Evolutionary conservation across 2,888 invertebrate species (phyloP), one percentile per base, ranked within the genome.

Genomic region (Oscheius sp.): DNA sequence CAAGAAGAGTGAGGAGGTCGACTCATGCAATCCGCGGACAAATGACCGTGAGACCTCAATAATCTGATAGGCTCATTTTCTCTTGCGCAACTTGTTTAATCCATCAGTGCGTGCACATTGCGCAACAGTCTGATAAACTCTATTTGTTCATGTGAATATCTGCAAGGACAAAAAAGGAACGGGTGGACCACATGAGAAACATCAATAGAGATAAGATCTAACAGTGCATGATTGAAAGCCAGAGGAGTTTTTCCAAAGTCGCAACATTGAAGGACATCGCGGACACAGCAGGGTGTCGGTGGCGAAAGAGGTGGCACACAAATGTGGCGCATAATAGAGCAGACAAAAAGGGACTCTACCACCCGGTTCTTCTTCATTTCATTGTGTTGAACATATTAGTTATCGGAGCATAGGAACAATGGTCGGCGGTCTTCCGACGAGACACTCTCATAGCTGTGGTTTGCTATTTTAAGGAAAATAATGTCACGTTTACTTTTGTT

Each of bases 241-340:
- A 48, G 65, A 62, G 42, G 21, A 42, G 13, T 50, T 48, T 63
- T 65, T 65, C 48, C 29, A 7, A 50, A 50, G 65, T 65, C 47
- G 65, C 65, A 65, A 65, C 65, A 65, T 65, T 65, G 51, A 51
- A 65, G 65, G 65, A 65, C 65, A 50, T 29, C 11, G 42, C 42
- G 47, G 29, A 2, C 48, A 29, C 65, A 50, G 65, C 65, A 48
- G 65, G 65, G 65, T 32, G 51, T 48, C 60, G 29, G 32, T 21
- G 37, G 35, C 53, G 7, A 53, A 53, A 53, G 53, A 21, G 4
- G 29, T 53, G 53, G 53, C 29, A 42, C 42, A 42, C 4, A 3
- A 42, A 42, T 42, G 42, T 42, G 42, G 42, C 42, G 42, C 42
- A 42, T 42, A 42, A 42, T 42, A 42, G 42, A 42, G 42, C 42